Conservation (phyloP, 2,797 vertebrate genomes). For the Hoplostethus atlanticus region DNA sequence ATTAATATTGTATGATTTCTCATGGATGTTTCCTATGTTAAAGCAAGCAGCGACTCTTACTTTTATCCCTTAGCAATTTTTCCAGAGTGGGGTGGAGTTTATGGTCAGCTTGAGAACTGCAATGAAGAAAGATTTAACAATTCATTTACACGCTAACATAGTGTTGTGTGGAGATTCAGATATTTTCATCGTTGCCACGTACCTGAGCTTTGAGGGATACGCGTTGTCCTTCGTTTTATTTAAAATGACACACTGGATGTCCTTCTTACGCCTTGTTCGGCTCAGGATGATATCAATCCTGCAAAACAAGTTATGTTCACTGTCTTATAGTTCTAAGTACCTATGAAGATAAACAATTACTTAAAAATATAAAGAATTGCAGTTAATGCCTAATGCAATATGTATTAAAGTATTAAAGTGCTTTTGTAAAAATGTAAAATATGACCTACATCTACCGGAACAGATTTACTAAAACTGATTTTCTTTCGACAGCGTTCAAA, state of each 20-base stretch:
- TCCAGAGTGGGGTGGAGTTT: slow-evolving; percentile 58
- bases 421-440: no score
- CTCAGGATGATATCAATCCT: slow-evolving; percentile 68
- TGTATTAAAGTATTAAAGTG: no score
- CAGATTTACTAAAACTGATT: not conserved
- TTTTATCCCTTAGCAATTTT: slow-evolving; percentile 72
- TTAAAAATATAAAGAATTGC: not conserved
- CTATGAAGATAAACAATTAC: not conserved
- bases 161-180: not conserved
- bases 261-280: slow-evolving; percentile 55
- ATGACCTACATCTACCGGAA: not conserved
- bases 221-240: slow-evolving; percentile 50
- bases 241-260: slow-evolving; percentile 44
- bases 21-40: no score
- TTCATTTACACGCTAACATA: not conserved
- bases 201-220: slow-evolving; percentile 58
- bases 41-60: slow-evolving; percentile 54
- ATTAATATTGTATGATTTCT: not conserved
- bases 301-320: slow-evolving; percentile 15
- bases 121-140: not conserved
- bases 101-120: slow-evolving; percentile 46
- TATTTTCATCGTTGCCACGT: not conserved
- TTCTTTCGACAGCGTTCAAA: not conserved
- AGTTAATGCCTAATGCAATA: no score
- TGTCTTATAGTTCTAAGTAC: not conserved